Evolutionary conservation across 2,888 invertebrate species (phyloP).

Genomic region (Mantis religiosa): DNA sequence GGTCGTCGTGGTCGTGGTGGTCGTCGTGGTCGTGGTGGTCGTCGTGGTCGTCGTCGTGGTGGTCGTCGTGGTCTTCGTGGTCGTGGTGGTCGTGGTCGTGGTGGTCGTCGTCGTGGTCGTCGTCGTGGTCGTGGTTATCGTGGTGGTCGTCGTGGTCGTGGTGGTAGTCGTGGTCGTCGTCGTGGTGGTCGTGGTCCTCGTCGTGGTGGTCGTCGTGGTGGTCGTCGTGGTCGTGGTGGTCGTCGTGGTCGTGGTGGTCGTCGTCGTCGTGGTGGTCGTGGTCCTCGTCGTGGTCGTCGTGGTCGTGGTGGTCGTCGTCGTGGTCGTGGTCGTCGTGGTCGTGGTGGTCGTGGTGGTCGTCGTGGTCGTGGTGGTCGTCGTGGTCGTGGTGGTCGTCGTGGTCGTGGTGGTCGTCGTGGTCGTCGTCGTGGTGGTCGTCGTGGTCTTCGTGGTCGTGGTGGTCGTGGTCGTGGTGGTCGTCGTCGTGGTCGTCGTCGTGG

Average conservation of each 20-base stretch:
- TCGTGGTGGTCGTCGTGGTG: neutral
- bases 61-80: too few relatives aligned
- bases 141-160: too few relatives aligned
- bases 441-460: neutral
- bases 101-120: neutral
- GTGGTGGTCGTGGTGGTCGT: neutral
- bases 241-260: neutral
- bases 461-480: neutral
- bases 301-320: neutral
- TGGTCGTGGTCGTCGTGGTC: neutral
- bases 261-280: neutral
- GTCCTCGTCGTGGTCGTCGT: neutral
- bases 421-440: conserved; percentile 25
- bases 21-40: neutral
- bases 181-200: neutral
- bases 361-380: neutral
- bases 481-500: conserved; percentile 36
- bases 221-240: neutral
- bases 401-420: conserved; percentile 3
- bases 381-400: neutral
- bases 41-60: neutral
- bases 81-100: neutral
- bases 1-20: neutral
- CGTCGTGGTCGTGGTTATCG: too few relatives aligned
- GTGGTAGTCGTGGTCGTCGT: neutral